Conservation (phyloP, 2,797 vertebrate genomes). For the Smutsia temminckii region DNA sequence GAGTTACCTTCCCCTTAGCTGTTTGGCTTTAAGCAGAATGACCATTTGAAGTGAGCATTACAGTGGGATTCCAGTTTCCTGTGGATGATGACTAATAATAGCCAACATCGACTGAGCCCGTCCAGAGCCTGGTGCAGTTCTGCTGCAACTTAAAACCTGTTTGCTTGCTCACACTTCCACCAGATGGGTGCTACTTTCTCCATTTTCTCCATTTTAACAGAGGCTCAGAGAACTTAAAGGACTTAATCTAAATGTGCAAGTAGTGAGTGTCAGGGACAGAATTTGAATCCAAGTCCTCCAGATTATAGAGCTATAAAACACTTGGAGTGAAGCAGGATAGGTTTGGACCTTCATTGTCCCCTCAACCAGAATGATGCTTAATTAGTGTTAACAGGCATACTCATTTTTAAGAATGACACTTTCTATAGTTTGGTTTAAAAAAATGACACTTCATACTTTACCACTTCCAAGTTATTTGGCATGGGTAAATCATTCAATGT, state of each 20-base stretch:
- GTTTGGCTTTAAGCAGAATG: neutral
- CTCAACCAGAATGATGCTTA: neutral
- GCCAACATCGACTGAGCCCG: neutral
- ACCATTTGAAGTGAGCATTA: neutral
- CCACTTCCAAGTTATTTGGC: neutral
- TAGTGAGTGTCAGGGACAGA: neutral
- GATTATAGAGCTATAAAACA: neutral
- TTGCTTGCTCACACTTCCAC: neutral
- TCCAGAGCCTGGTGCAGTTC: neutral
- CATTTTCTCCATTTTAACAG: neutral
- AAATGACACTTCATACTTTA: neutral
- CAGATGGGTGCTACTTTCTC: neutral
- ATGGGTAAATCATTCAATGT: neutral
- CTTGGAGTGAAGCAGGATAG: neutral
- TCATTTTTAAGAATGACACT: neutral
- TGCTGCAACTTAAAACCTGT: neutral
- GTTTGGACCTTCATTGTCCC: neutral
- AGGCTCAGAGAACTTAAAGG: neutral
- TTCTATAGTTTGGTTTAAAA: neutral
- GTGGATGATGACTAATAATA: neutral
- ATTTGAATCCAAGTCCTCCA: neutral
- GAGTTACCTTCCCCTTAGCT: neutral
- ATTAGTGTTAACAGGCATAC: neutral
- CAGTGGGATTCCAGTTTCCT: neutral
- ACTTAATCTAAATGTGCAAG: neutral